phyloP scores from a whole-genome alignment of 2,888 invertebrate genomes.

The Blastobasis adustella region DNA sequence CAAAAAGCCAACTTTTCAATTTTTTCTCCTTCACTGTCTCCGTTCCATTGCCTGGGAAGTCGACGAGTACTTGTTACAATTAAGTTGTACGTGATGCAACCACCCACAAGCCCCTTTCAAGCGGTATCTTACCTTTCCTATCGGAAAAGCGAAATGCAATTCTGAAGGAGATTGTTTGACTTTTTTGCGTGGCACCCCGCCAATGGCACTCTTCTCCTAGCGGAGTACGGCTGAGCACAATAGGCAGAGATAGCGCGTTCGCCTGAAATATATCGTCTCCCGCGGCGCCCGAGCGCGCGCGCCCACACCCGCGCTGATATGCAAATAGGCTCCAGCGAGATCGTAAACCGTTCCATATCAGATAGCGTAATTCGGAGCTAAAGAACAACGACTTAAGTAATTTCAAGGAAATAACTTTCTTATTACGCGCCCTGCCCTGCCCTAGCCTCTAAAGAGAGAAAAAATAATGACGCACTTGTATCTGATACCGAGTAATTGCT shows the following conservation, averaged over 20 bases:
- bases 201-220: conserved; percentile 23
- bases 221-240: conserved; percentile 40
- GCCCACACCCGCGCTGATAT: conserved; percentile 49
- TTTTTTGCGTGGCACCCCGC: conserved; percentile 6
- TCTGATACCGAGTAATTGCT: too few relatives aligned
- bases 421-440: conserved; percentile 7
- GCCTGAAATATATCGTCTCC: conserved; percentile 57
- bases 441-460: too few relatives aligned
- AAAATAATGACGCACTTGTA: too few relatives aligned
- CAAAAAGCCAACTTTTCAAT: conserved; percentile 16
- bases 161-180: neutral
- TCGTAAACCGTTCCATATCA: conserved; percentile 65
- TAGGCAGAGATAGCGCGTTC: conserved; percentile 56
- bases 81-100: too few relatives aligned
- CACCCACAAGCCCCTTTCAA: too few relatives aligned
- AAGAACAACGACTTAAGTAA: conserved; percentile 37
- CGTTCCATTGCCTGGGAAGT: too few relatives aligned
- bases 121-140: too few relatives aligned
- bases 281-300: conserved; percentile 41
- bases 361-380: conserved; percentile 56
- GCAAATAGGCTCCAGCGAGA: conserved; percentile 59
- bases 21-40: conserved; percentile 10
- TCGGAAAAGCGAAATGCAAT: too few relatives aligned
- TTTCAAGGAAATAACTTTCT: conserved; percentile 23
- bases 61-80: too few relatives aligned